Percentiles rank a stretch among this genome's conserved stretches.
phyloP scores from a whole-genome alignment of 2,113 vertebrate genomes.

The Pseudorhombus dupliciocellatus region DNA sequence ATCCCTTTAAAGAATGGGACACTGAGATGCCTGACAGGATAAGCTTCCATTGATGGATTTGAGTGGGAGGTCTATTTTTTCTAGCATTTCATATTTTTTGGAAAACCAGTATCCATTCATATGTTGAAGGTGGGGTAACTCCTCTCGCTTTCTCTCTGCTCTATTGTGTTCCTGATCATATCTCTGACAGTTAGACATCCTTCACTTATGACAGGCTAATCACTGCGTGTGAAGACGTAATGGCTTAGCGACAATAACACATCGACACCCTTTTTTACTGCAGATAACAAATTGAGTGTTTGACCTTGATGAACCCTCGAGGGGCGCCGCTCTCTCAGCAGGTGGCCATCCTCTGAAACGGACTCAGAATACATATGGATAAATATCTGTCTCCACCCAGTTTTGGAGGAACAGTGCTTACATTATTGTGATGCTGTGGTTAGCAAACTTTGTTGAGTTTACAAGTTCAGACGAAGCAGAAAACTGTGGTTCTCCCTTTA shows the following conservation, averaged over 20 bases:
- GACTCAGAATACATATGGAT: neutral
- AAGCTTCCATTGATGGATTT: constrained; percentile 36
- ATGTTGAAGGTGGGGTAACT: constrained; percentile 42
- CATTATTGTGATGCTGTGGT: too few species aligned
- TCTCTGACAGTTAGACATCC: constrained; percentile 63
- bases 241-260: constrained; percentile 51
- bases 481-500: too few species aligned
- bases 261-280: constrained; percentile 24
- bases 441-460: too few species aligned
- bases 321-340: constrained; percentile 1
- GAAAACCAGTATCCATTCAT: constrained; percentile 39
- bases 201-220: constrained; percentile 51
- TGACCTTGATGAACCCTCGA: constrained; percentile 37
- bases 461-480: too few species aligned
- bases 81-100: constrained; percentile 27
- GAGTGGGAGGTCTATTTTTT: constrained; percentile 19
- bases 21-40: constrained; percentile 51
- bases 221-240: constrained; percentile 42
- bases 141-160: constrained; percentile 37
- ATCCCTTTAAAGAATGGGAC: constrained; percentile 50
- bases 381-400: neutral
- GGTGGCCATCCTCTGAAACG: constrained; percentile 9
- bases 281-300: constrained; percentile 38
- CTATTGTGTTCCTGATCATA: constrained; percentile 59
- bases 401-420: neutral